Percentiles rank a stretch among this genome's conserved stretches.
These are phyloP conservation scores for Saguinus imperator DNA, from an alignment of 2,113 vertebrate genomes.

Conservation along the genomic window DNA sequence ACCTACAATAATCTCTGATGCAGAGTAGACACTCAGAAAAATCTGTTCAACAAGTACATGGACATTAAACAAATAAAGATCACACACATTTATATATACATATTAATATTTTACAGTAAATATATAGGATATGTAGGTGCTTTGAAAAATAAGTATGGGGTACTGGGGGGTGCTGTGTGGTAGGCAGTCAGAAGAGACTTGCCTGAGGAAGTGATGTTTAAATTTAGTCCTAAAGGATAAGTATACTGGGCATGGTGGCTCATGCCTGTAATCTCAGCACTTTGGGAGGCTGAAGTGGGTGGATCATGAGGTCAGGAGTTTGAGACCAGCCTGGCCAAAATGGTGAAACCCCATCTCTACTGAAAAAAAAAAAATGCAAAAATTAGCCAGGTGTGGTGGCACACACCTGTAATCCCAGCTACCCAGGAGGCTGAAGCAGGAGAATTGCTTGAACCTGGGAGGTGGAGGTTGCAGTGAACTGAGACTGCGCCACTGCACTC, in stretches of 20 bases:
- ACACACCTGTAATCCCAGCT: background rate
- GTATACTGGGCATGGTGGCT: background rate
- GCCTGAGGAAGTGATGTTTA: background rate
- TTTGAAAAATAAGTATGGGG: background rate
- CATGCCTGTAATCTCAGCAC: background rate
- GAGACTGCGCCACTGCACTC: background rate
- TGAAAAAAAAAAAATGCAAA: background rate
- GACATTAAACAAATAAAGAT: background rate
- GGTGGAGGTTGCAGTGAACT: background rate
- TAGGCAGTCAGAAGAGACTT: background rate
- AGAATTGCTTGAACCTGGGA: background rate
- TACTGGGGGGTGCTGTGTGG: fast-evolving
- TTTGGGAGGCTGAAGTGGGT: background rate
- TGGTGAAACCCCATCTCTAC: background rate
- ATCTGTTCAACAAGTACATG: background rate
- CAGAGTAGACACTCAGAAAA: background rate
- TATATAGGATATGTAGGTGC: background rate
- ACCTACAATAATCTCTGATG: background rate
- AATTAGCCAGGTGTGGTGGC: background rate
- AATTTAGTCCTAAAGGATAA: background rate
- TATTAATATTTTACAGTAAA: background rate
- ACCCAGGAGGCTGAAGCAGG: background rate
- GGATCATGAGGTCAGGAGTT: background rate
- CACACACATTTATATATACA: background rate
- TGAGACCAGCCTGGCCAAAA: background rate